These are phyloP conservation scores for Andrena fulva DNA, from an alignment of 2,888 invertebrate genomes.

Conservation along the genomic window DNA sequence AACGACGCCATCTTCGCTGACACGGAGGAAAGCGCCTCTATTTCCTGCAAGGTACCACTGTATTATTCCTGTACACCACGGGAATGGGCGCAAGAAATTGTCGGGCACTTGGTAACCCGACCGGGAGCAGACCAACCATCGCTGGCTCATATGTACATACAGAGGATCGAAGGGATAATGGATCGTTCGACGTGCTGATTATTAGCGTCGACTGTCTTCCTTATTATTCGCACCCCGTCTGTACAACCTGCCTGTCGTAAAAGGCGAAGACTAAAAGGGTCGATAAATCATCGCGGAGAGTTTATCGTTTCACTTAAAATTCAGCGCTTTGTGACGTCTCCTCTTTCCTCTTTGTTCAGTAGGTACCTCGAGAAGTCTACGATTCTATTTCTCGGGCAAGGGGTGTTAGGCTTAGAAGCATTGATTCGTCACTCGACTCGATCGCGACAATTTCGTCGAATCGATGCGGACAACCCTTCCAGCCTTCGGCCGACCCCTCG, in stretches of 20 bases:
- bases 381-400: conserved; percentile 28
- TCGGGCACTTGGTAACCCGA: conserved; percentile 36
- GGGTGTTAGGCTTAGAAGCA: conserved; percentile 23
- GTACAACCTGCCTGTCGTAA: conserved; percentile 20
- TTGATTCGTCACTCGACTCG: conserved; percentile 67
- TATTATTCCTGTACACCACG: conserved; percentile 21
- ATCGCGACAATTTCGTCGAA: conserved; percentile 69
- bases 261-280: conserved; percentile 4
- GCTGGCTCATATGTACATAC: conserved; percentile 9
- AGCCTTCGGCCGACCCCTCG: conserved; percentile 45
- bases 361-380: neutral
- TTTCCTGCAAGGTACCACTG: conserved; percentile 54
- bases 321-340: neutral
- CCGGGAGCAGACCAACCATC: neutral
- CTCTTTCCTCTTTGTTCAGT: neutral
- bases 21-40: conserved; percentile 50
- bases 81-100: conserved; percentile 18
- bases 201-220: conserved; percentile 28
- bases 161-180: conserved; percentile 24
- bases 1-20: conserved; percentile 56
- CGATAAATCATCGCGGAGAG: conserved; percentile 19
- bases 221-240: conserved; percentile 22
- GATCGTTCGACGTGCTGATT: conserved; percentile 22
- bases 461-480: conserved; percentile 63
- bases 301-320: conserved; percentile 36